A percentile compares a stretch with the other conserved stretches of the same genome.
These are phyloP conservation scores for Ecdyonurus torrentis DNA, from an alignment of 2,888 invertebrate species.

Conservation along the genomic window DNA sequence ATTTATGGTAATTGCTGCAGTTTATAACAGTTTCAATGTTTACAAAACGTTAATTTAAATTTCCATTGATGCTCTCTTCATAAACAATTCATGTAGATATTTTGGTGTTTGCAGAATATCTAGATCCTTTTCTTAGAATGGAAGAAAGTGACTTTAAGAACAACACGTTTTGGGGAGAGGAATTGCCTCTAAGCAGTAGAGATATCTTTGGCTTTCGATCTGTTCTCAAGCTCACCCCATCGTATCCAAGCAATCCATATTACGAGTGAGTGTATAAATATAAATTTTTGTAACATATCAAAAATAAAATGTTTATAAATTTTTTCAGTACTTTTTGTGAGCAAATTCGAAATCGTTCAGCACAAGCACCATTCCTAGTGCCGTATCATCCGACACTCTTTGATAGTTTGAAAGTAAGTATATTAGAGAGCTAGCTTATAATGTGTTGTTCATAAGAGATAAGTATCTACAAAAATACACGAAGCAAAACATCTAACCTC, in stretches of 20 bases:
- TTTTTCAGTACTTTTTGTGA: constrained; percentile 44
- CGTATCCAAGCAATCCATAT: constrained; percentile 54
- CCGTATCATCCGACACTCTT: constrained; percentile 61
- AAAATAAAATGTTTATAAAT: background rate
- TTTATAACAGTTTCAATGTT: too few relatives aligned
- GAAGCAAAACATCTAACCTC: too few relatives aligned
- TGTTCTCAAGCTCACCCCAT: constrained; percentile 62
- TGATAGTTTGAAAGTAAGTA: constrained; percentile 48
- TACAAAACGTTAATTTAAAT: too few relatives aligned
- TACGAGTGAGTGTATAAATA: constrained; percentile 41
- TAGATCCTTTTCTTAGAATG: constrained; percentile 40
- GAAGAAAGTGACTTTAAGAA: constrained; percentile 22
- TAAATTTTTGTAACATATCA: background rate
- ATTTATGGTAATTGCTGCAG: too few relatives aligned
- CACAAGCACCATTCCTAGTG: constrained; percentile 56
- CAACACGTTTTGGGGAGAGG: constrained; percentile 1
- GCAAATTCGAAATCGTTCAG: constrained; percentile 50
- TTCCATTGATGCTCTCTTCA: too few relatives aligned
- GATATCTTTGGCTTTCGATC: constrained; percentile 46
- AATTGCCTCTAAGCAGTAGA: constrained; percentile 21
- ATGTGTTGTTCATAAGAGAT: too few relatives aligned
- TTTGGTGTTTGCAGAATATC: constrained; percentile 35
- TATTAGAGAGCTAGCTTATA: background rate
- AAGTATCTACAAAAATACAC: too few relatives aligned
- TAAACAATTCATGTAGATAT: too few relatives aligned